Percentiles rank a stretch among this genome's conserved stretches.
phyloP scores from a whole-genome alignment of 2,888 invertebrate species.

The Euplexia lucipara region DNA sequence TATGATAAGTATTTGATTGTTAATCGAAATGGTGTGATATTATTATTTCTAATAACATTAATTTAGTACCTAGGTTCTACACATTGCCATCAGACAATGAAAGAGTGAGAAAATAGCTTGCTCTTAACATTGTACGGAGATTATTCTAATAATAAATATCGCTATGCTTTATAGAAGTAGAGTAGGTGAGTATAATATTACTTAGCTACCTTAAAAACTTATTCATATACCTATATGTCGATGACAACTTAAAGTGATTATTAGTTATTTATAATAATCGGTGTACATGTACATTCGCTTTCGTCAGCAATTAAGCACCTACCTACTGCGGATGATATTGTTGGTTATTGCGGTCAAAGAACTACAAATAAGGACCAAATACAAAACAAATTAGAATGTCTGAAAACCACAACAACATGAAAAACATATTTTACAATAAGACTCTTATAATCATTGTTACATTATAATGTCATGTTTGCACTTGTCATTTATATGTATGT shows the following conservation, averaged over 20 bases:
- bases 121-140: conserved; percentile 4
- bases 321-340: background rate
- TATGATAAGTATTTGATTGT: background rate
- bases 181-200: background rate
- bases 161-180: background rate
- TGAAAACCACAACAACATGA: conserved; percentile 23
- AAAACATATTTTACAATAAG: background rate
- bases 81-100: conserved; percentile 5
- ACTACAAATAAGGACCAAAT: conserved; percentile 14
- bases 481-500: too few relatives aligned
- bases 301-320: conserved; percentile 2
- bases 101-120: background rate
- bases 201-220: background rate
- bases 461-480: too few relatives aligned
- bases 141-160: background rate
- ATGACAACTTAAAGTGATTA: background rate
- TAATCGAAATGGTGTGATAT: background rate
- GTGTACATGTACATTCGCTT: background rate
- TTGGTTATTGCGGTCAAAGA: conserved; percentile 19
- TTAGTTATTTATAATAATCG: conserved; percentile 6
- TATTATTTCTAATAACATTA: background rate
- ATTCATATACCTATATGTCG: background rate
- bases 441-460: too few relatives aligned
- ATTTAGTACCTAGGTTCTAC: too few relatives aligned
- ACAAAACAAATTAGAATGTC: conserved; percentile 12